Conservation (phyloP, 1,140 invertebrate genomes). For the Tenebrio molitor region DNA sequence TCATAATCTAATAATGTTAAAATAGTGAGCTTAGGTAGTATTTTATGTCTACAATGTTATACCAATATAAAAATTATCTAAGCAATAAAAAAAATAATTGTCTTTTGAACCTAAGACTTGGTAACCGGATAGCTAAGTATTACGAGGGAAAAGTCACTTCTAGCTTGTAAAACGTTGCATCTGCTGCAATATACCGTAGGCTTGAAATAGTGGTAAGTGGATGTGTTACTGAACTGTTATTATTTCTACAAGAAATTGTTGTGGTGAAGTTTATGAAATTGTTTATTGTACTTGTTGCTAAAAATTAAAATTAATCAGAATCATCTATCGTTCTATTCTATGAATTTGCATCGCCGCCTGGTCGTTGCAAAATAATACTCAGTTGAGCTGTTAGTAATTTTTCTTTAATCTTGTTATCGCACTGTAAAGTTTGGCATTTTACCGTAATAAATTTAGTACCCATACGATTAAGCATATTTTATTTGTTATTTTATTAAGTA, state of each 20-base stretch:
- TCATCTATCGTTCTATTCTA: background rate
- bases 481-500: too few species aligned
- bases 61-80: slow-evolving; percentile 22
- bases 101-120: background rate
- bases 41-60: slow-evolving; percentile 27
- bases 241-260: background rate
- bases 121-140: background rate
- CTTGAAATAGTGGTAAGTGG: slow-evolving; percentile 21
- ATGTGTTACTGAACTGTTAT: background rate
- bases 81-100: slow-evolving; percentile 33
- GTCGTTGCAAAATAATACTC: slow-evolving; percentile 21
- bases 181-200: slow-evolving; percentile 6
- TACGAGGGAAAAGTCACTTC: background rate
- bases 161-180: slow-evolving; percentile 26
- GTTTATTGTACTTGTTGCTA: too few species aligned
- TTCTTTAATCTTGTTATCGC: background rate
- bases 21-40: slow-evolving; percentile 39
- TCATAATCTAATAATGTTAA: slow-evolving; percentile 11
- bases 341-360: slow-evolving; percentile 21
- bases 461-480: background rate
- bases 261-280: too few species aligned
- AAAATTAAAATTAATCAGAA: background rate
- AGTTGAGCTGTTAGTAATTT: background rate
- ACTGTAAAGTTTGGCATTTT: slow-evolving; percentile 2
- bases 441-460: slow-evolving; percentile 1